Conservation (phyloP, 2,797 vertebrate species). For the Epinephelus coioides region DNA sequence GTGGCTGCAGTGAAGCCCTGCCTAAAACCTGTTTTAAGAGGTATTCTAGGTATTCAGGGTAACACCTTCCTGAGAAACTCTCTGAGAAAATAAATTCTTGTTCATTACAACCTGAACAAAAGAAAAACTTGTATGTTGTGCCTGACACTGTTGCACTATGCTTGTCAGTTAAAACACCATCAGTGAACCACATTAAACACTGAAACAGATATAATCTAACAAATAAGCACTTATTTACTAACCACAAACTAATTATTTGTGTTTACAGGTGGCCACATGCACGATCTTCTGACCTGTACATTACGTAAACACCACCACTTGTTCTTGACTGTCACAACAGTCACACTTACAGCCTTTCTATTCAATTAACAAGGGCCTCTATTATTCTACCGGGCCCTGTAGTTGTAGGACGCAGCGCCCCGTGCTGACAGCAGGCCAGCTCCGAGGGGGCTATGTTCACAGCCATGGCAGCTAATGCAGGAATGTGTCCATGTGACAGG, state of each 20-base stretch:
- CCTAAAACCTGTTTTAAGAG: constrained; percentile 54
- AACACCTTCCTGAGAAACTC: constrained; percentile 29
- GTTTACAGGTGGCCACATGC: constrained; percentile 12
- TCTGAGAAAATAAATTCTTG: background rate
- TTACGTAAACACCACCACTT: constrained; percentile 41
- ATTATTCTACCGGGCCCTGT: constrained; percentile 55
- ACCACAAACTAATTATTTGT: constrained; percentile 2
- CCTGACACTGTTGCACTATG: background rate
- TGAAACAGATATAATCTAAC: background rate
- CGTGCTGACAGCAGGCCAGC: constrained; percentile 65
- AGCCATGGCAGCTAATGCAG: constrained; percentile 79
- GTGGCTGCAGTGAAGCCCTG: constrained; percentile 12
- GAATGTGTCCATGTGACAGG: constrained; percentile 87
- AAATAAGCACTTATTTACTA: background rate
- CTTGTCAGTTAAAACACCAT: background rate
- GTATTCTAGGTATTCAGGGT: constrained; percentile 48
- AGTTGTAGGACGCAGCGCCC: constrained; percentile 53
- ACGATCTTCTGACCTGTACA: constrained; percentile 37
- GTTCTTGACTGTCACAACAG: constrained; percentile 52
- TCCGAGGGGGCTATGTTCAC: constrained; percentile 67
- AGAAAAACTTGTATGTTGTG: background rate
- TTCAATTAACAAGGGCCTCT: constrained; percentile 70
- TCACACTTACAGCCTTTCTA: constrained; percentile 53
- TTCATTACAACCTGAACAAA: constrained; percentile 1
- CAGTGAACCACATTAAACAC: background rate